Evolutionary conservation across 2,113 vertebrate species (phyloP), one percentile per base, ranked within the genome.

Genomic region (Origma solitaria): DNA sequence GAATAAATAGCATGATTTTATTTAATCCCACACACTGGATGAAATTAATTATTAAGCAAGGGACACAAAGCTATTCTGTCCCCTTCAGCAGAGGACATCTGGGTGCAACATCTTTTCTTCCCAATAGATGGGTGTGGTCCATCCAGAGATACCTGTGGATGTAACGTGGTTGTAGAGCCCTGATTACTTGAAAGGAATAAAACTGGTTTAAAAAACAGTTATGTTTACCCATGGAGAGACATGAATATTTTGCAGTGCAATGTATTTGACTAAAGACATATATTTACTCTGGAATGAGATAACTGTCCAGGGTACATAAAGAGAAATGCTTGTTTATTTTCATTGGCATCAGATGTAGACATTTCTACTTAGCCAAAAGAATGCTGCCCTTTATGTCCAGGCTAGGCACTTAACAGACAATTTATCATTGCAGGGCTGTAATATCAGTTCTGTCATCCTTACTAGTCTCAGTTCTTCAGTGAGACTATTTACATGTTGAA

Each of bases 401-500:
- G 14, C 70, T 86, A 23, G 24, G 37, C 60, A 58, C 80, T 73
- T 83, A 92, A 57, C 33, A 81, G 76, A 38, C 37, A 38, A 65
- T 92, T 91, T 69, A 38, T 95, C 60, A 33, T 49, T 82, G 81
- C 65, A 69, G 33, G 40, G 25, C 30, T 76, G 14, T 56, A 76
- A 42, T 86, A 65, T 25, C 81, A 72, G 65, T 92, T 86, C 65
- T 87, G 61, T 92, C 91, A 91, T 91, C 81, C 70, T 91, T 53
- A 79, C 49, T 61, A 40, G 73, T 82, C 60, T 79, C 61, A 37
- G 44, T 92, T 91, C 76, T 49, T 86, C 57, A 60, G 30, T 69
- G 31, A 91, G 57, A 82, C n/a, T 87, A 49, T 95, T 95, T 95
- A 72, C 87, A 90, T 96, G 86, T 82, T 77, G 73, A 96, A 79